Percentiles rank a stretch among this genome's conserved stretches.
These are phyloP conservation scores for Hyperoplus lanceolatus DNA, from an alignment of 2,797 vertebrate genomes.

Conservation along the genomic window DNA sequence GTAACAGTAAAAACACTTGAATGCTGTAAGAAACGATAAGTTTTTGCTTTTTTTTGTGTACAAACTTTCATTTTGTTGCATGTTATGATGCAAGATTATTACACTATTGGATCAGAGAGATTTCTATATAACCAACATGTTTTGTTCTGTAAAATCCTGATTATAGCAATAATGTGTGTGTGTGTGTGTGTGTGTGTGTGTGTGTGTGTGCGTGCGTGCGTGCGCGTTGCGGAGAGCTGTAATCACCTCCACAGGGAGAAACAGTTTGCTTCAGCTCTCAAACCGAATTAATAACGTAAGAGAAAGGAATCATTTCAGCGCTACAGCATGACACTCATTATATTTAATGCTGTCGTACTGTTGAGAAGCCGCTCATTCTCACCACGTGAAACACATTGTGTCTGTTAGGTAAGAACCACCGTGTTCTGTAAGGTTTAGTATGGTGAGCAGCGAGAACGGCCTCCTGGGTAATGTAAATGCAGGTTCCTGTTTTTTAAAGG, in stretches of 20 bases:
- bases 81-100: no score
- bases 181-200: no score
- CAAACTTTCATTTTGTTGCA: no score
- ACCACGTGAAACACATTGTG: conserved; percentile 2
- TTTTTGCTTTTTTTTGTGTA: no score
- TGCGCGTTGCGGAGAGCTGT: neutral
- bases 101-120: no score
- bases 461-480: neutral
- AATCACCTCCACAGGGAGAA: conserved; percentile 2
- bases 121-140: no score
- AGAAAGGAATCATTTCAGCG: neutral
- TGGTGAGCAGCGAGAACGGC: neutral
- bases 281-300: conserved; percentile 20
- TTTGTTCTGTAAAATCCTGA: no score
- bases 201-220: no score
- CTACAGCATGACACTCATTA: conserved; percentile 11
- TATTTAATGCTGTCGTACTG: neutral
- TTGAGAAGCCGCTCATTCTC: neutral
- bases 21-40: no score
- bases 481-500: neutral
- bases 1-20: neutral
- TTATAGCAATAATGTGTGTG: no score
- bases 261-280: neutral
- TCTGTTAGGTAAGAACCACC: neutral
- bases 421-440: neutral